These are phyloP conservation scores for Scomber scombrus DNA, from an alignment of 2,113 vertebrate genomes.

Conservation along the genomic window DNA sequence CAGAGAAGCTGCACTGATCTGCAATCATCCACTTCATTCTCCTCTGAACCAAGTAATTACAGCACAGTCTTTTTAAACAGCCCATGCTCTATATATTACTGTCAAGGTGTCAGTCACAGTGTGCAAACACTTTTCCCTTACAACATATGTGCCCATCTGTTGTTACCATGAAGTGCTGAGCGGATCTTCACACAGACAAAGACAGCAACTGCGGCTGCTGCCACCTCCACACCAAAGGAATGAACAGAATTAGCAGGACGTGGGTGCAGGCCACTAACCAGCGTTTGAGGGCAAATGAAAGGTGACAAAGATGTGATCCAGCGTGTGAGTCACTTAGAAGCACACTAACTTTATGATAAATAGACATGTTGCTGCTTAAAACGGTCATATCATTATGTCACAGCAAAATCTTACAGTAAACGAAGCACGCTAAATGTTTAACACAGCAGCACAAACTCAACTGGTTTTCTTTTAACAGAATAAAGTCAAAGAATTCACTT, in stretches of 20 bases:
- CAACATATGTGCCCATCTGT: conserved; percentile 66
- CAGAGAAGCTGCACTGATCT: neutral
- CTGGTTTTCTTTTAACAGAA: neutral
- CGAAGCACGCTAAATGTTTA: too few relatives aligned
- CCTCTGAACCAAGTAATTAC: conserved; percentile 15
- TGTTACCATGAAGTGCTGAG: conserved; percentile 52
- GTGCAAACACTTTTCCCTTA: conserved; percentile 7
- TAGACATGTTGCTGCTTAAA: neutral
- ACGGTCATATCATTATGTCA: neutral
- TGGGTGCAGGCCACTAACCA: conserved; percentile 34
- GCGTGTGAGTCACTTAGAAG: conserved; percentile 27
- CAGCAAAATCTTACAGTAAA: too few relatives aligned
- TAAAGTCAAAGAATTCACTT: neutral
- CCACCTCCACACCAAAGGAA: conserved; percentile 58
- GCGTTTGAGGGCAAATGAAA: conserved; percentile 61
- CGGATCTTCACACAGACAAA: conserved; percentile 38
- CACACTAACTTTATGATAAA: conserved; percentile 7
- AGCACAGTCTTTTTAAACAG: neutral
- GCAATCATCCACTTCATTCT: conserved; percentile 29
- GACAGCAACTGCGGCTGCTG: conserved; percentile 40
- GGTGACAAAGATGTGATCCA: conserved; percentile 30
- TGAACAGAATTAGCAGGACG: conserved; percentile 65
- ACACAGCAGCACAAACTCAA: neutral
- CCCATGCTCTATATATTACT: neutral
- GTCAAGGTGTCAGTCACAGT: conserved; percentile 29